These are phyloP conservation scores for Pachyrhynchus sulphureomaculatus DNA, from an alignment of 1,140 invertebrate species.

Conservation along the genomic window DNA sequence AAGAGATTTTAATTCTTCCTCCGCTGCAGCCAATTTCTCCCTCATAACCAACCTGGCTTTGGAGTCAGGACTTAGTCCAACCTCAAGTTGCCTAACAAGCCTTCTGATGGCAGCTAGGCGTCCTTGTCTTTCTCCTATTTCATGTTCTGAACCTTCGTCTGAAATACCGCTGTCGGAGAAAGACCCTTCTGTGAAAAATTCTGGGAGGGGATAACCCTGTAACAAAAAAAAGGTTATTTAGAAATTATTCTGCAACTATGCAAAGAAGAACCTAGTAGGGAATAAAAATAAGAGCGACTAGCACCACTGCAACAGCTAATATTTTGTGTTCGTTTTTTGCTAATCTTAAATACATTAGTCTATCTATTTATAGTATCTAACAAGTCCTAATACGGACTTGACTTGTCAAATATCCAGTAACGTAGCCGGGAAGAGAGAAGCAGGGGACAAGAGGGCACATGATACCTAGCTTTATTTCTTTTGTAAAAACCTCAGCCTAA, in stretches of 20 bases:
- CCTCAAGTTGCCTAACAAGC: conserved; percentile 66
- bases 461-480: too few relatives aligned
- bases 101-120: conserved; percentile 66
- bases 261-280: neutral
- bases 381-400: too few relatives aligned
- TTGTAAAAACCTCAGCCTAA: too few relatives aligned
- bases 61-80: conserved; percentile 65
- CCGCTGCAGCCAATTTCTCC: conserved; percentile 73
- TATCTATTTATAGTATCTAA: too few relatives aligned
- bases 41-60: conserved; percentile 62
- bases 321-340: too few relatives aligned
- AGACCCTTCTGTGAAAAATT: conserved; percentile 57
- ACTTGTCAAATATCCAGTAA: too few relatives aligned
- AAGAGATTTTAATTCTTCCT: conserved; percentile 72
- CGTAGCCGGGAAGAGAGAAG: too few relatives aligned
- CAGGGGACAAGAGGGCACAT: too few relatives aligned
- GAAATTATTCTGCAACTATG: too few relatives aligned
- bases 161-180: conserved; percentile 75
- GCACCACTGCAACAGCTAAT: too few relatives aligned
- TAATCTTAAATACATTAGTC: too few relatives aligned
- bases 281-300: neutral
- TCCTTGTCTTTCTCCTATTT: conserved; percentile 70
- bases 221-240: too few relatives aligned
- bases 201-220: conserved; percentile 38
- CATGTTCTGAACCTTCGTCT: conserved; percentile 74